These are phyloP conservation scores for Diorhabda sublineata DNA, from an alignment of 1,140 invertebrate species.

Conservation along the genomic window DNA sequence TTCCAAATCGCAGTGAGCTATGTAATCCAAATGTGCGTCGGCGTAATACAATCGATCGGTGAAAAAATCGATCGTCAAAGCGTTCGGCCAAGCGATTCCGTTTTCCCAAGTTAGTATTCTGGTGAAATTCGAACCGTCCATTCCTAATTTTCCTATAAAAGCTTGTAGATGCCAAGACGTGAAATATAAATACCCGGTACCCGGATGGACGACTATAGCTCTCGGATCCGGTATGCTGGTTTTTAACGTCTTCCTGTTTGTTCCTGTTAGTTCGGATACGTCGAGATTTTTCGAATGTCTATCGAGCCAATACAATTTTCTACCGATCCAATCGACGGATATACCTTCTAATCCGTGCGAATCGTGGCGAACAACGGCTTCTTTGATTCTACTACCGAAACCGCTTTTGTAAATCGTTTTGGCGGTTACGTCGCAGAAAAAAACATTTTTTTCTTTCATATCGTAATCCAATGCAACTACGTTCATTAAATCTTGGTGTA, in stretches of 20 bases:
- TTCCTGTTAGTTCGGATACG: constrained; percentile 89
- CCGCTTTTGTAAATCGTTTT: constrained; percentile 83
- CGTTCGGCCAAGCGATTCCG: constrained; percentile 97
- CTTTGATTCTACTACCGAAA: constrained; percentile 56
- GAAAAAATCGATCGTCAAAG: constrained; percentile 94
- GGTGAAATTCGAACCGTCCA: constrained; percentile 92
- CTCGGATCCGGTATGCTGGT: constrained; percentile 87
- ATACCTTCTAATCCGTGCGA: constrained; percentile 95
- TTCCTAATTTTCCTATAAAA: constrained; percentile 95
- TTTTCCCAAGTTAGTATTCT: constrained; percentile 87
- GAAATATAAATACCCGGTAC: constrained; percentile 91
- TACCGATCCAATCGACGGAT: constrained; percentile 92
- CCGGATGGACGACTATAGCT: constrained; percentile 92
- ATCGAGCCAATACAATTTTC: constrained; percentile 98
- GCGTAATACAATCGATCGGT: constrained; percentile 94
- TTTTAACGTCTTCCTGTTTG: constrained; percentile 81
- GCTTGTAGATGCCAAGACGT: constrained; percentile 95
- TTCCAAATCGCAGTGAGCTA: constrained; percentile 89
- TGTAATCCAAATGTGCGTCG: constrained; percentile 97
- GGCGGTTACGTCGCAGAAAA: constrained; percentile 92
- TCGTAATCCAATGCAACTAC: constrained; percentile 96
- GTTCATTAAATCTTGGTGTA: constrained; percentile 94
- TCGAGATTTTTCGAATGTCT: constrained; percentile 90
- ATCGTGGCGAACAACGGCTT: constrained; percentile 87
- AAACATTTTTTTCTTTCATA: constrained; percentile 75